phyloP scores from a whole-genome alignment of 2,797 vertebrate genomes.

The Phrynocephalus guinanensis region DNA sequence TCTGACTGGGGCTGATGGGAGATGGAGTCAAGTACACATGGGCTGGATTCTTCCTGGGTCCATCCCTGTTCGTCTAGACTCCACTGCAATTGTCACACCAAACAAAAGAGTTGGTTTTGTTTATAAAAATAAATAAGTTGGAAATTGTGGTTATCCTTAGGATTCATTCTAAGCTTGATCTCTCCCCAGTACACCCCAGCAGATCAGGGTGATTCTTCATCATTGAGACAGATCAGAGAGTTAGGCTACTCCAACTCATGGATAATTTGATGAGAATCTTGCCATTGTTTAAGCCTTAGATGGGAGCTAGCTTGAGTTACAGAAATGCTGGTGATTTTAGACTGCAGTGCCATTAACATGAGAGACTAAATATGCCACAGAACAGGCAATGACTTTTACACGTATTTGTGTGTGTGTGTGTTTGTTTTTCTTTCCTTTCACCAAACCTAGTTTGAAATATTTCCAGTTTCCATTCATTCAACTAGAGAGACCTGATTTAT shows the following conservation, averaged over 20 bases:
- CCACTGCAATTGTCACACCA: not conserved
- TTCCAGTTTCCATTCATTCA: not conserved
- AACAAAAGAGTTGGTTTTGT: not conserved
- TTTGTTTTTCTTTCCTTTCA: not conserved
- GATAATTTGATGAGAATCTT: not conserved
- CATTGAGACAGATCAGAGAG: not conserved
- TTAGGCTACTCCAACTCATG: not conserved
- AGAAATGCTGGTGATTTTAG: not conserved
- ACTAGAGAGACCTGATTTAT: too few species aligned
- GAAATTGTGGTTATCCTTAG: not conserved
- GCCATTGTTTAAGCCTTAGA: not conserved
- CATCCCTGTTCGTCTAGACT: not conserved
- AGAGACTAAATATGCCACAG: rapidly evolving
- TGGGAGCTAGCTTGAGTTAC: slow-evolving; percentile 13
- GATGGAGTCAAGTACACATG: not conserved
- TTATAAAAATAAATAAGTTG: not conserved
- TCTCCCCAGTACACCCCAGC: not conserved
- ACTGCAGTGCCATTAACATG: not conserved
- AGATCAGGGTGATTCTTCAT: not conserved
- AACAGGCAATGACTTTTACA: not conserved
- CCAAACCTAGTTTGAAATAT: not conserved
- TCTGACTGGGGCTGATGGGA: not conserved
- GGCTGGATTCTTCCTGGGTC: not conserved
- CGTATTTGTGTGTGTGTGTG: too few species aligned
- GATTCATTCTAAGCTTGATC: not conserved